Evolutionary conservation across 2,113 vertebrate genomes (phyloP).

Genomic region (Megaceryle maxima): DNA sequence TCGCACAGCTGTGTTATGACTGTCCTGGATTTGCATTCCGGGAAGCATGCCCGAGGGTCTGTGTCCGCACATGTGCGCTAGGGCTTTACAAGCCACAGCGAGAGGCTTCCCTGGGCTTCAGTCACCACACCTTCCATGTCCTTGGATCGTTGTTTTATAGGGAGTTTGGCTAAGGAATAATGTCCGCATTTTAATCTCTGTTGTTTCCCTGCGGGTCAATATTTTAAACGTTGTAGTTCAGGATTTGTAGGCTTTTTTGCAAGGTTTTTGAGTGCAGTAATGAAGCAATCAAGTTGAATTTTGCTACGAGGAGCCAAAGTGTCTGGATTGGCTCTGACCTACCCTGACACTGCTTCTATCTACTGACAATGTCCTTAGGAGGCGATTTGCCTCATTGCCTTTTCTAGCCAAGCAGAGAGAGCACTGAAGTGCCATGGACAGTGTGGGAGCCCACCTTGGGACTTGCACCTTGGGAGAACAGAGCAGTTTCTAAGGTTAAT

Average conservation of each 20-base stretch:
- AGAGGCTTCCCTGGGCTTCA: constrained; percentile 61
- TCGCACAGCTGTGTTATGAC: constrained; percentile 69
- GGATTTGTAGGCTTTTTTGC: background rate
- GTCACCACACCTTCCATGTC: constrained; percentile 64
- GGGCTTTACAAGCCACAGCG: constrained; percentile 53
- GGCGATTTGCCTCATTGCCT: background rate
- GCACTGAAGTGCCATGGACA: background rate
- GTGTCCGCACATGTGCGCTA: constrained; percentile 43
- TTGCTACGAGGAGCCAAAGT: constrained; percentile 32
- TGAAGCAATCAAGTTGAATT: constrained; percentile 45
- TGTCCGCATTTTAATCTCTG: constrained; percentile 60
- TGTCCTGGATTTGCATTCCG: constrained; percentile 69
- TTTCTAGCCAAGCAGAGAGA: background rate
- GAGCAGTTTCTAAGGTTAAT: background rate
- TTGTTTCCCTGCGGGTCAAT: constrained; percentile 38
- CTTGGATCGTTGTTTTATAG: constrained; percentile 58
- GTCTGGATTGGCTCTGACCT: constrained; percentile 46
- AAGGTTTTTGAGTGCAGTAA: constrained; percentile 10
- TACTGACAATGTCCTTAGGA: background rate
- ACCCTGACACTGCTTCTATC: constrained; percentile 11
- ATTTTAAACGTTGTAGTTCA: background rate
- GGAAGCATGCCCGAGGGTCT: constrained; percentile 62
- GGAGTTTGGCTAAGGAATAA: constrained; percentile 63
- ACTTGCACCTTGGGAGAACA: background rate
- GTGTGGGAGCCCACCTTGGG: background rate